Percentiles rank a stretch among this genome's conserved stretches.
phyloP scores from a whole-genome alignment of 2,888 invertebrate species.

The Polyommatus icarus region DNA sequence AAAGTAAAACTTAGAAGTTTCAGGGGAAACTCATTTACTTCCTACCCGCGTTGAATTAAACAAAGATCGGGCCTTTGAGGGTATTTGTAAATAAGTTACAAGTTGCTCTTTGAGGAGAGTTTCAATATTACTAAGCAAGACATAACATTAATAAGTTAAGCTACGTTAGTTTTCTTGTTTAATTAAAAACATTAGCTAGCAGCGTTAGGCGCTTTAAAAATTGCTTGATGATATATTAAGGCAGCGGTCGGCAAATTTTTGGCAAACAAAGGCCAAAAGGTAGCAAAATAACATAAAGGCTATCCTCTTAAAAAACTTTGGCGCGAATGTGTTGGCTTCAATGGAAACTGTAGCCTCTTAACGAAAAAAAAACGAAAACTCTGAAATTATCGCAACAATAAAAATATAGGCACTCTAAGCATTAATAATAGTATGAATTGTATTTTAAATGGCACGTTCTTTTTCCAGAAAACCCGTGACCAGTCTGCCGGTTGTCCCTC shows the following conservation, averaged over 20 bases:
- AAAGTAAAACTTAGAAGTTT: not conserved
- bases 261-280: no score
- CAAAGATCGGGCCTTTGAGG: not conserved
- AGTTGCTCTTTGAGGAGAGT: not conserved
- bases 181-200: no score
- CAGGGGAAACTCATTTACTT: not conserved
- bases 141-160: not conserved
- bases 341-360: no score
- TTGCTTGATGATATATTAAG: no score
- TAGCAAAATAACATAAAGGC: no score
- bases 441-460: not conserved
- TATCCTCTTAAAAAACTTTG: no score
- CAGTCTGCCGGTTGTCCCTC: conserved; percentile 58
- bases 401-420: not conserved
- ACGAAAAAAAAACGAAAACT: no score
- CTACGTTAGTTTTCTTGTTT: not conserved
- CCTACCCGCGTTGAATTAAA: not conserved
- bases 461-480: conserved; percentile 57
- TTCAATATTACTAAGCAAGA: conserved; percentile 5
- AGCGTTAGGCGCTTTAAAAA: no score
- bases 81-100: not conserved
- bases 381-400: no score
- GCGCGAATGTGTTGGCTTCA: no score
- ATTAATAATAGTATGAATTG: not conserved
- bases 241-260: no score